Evolutionary conservation across 2,888 invertebrate genomes (phyloP), one percentile per base, ranked within the genome.

Genomic region (Drosophila recens): DNA sequence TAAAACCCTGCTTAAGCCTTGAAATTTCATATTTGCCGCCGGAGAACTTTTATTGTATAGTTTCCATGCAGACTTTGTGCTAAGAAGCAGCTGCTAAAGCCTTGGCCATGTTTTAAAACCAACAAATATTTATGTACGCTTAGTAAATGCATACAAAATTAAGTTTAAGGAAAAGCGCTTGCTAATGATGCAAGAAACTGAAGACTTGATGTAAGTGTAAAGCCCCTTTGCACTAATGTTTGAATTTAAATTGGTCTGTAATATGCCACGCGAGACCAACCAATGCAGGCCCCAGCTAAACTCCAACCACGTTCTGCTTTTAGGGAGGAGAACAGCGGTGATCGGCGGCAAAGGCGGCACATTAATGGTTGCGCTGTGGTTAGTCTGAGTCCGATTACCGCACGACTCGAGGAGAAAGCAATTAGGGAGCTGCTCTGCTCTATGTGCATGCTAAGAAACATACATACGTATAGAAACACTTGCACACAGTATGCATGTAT

Each of bases 371-470:
- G 81, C 80, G 78, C 75, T 74, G 72, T 79, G 70, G 57, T 79
- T 64, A 65, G 79, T 73, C 65, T 64, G 82, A 85, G 80, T 82
- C 80, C 84, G 89, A 90, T 90, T 90, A 88, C 77, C 68, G 82
- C 82, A 80, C 80, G 82, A 83, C 79, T 87, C 82, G 81, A 81
- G 89, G 82, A 89, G 90, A 88, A 89, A 89, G 82, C 90, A 90
- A 91, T 91, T 91, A 91, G 75, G 79, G 66, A 66, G 38, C 70
- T 59, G 38, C 48, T 42, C 70, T 59, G 38, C 48, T 42, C 27
- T 54, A 27, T 49, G 34, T 51, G 9, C 40, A 56, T 40, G 27
- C 56, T 38, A 30, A 15, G 33, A 33, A 4, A 52, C 9, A 43
- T n/a, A 52, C 9, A 43, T n/a, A 49, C 43, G 36, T 11, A 42